These are phyloP conservation scores for Diprion similis DNA, from an alignment of 1,140 invertebrate genomes.

Conservation along the genomic window DNA sequence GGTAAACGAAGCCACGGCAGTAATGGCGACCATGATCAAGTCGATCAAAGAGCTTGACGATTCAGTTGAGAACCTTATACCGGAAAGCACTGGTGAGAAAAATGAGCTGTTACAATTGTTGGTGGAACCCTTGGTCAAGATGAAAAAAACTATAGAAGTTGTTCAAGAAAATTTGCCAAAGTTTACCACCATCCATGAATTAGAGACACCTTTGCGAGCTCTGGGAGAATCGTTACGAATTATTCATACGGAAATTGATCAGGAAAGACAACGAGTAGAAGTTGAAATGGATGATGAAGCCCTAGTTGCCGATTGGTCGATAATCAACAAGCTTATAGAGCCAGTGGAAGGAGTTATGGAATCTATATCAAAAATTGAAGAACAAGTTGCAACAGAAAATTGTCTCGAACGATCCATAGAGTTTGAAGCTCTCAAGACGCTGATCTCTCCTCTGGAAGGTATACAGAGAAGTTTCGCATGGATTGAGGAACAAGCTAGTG, in stretches of 20 bases:
- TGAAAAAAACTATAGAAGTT: not conserved
- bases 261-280: not conserved
- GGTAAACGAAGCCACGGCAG: not conserved
- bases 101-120: not conserved
- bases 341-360: constrained; percentile 7
- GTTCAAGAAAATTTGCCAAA: not conserved
- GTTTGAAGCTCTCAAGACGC: constrained; percentile 23
- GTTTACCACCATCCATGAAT: not conserved
- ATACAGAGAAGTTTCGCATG: constrained; percentile 36
- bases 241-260: not conserved
- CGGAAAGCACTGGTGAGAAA: not conserved
- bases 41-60: not conserved
- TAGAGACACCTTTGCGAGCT: not conserved
- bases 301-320: constrained; percentile 8
- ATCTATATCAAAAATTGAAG: not conserved
- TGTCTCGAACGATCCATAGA: constrained; percentile 9
- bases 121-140: not conserved
- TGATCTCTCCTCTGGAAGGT: constrained; percentile 33
- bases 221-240: not conserved
- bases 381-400: not conserved
- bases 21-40: not conserved
- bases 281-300: not conserved
- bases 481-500: constrained; percentile 26
- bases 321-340: not conserved
- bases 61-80: not conserved